Base-by-base conservation (phyloP, 2,888 invertebrate species). In the Schizotus pectinicornis region DNA sequence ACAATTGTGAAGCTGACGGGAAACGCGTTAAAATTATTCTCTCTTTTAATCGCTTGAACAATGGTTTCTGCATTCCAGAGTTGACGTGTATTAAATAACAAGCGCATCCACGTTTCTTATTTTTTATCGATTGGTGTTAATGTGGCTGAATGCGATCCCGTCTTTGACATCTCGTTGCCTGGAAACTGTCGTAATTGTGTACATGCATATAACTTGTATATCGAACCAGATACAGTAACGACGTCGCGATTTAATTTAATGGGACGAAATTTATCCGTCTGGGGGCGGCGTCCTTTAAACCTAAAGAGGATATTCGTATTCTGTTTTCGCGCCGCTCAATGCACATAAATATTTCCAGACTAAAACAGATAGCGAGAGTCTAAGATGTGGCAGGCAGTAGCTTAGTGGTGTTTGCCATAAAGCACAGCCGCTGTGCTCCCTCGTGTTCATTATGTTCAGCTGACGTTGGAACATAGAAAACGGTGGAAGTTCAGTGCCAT, bases 231-330 rank as follows among this genome's bases (percentile, higher is more conserved):
- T n/a, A n/a, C n/a, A n/a, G n/a, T n/a, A n/a, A n/a, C n/a, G n/a
- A n/a, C n/a, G 31, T 33, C 8, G 11, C 12, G 52, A 45, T 46
- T 53, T 53, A 53, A 53, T 47, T 47, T 39, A 34, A 46, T 38
- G 13, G 42, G 6, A 42, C 14, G 39, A 22, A 52, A 36, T 52
- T 43, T 41, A 50, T 50, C 41, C n/a, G 32, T 37, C 30, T 12
- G 41, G 32, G 50, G 39, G 22, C n/a, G 12, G 50, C 12, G 22
- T 47, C n/a, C n/a, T n/a, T n/a, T n/a, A n/a, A 33, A 43, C 39
- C 42, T 60, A 67, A 69, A 61, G 53, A 64, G 65, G 69, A 64
- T 56, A 68, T 71, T 68, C 66, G 67, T 67, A 71, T 71, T 68
- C 69, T 45, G 57, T 55, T 59, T 60, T 54, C 63, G 64, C 62